Evolutionary conservation across 1,140 invertebrate species (phyloP).

Genomic region (Rhynchophorus ferrugineus): DNA sequence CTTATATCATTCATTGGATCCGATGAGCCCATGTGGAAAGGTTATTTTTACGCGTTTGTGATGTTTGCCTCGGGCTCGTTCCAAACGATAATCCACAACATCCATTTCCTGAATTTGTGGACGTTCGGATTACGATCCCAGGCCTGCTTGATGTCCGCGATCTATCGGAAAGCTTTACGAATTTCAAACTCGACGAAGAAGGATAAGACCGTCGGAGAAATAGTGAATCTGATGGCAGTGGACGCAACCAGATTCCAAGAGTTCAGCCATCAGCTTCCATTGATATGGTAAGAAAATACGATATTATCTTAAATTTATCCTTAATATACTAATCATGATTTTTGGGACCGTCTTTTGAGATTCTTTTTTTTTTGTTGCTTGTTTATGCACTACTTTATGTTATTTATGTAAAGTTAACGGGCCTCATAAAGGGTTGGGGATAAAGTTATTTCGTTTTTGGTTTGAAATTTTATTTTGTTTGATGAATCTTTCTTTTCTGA

Average conservation of each 20-base stretch:
- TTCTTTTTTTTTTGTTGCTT: slow-evolving; percentile 87
- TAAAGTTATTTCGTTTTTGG: too few relatives aligned
- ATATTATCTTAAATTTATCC: too few relatives aligned
- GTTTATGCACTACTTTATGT: slow-evolving; percentile 80
- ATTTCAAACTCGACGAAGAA: slow-evolving; percentile 71
- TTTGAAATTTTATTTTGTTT: too few relatives aligned
- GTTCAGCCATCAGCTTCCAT: slow-evolving; percentile 80
- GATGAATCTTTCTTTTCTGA: too few relatives aligned
- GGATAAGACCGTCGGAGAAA: slow-evolving; percentile 59
- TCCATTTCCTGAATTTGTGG: slow-evolving; percentile 87
- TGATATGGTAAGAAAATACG: slow-evolving; percentile 86
- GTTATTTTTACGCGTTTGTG: slow-evolving; percentile 68
- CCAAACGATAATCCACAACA: slow-evolving; percentile 80
- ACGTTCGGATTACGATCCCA: slow-evolving; percentile 83
- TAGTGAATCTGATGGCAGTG: slow-evolving; percentile 87
- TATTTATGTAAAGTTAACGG: too few relatives aligned
- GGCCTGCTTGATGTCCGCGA: slow-evolving; percentile 82
- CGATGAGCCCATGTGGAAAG: slow-evolving; percentile 70
- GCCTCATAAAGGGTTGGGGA: too few relatives aligned
- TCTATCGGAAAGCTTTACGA: slow-evolving; percentile 81
- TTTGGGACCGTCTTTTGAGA: too few relatives aligned
- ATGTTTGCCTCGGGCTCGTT: slow-evolving; percentile 70
- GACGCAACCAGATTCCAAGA: slow-evolving; percentile 80
- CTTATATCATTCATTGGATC: slow-evolving; percentile 59
- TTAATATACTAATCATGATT: neutral